Evolutionary conservation across 2,888 invertebrate genomes (phyloP), one percentile per base, ranked within the genome.

Genomic region (Gandaritis pyraliata): DNA sequence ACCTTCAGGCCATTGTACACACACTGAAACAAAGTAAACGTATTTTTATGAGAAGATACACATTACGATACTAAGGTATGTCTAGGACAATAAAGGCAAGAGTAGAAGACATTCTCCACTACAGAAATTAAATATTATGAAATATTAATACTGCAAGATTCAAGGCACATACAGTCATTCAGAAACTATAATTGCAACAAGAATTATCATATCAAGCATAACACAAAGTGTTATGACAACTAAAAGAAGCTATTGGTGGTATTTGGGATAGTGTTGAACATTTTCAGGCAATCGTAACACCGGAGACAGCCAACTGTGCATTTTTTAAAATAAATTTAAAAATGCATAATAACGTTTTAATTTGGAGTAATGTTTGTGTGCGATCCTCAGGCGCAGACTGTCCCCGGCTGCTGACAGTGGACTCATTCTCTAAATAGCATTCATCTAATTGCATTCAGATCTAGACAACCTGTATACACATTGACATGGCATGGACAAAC

Each of bases 1-100:
- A 96, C 96, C 96, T 94, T 97, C 96, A 76, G 97, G 96, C 97
- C 97, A 97, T 91, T 97, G 97, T 87, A 97, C 96, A 93, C 96
- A 96, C 90, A 97, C 97, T 95, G 96, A 86, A 94, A 95, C 95
- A 95, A 92, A 84, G 86, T 86, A 83, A 81, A 70, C 70, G 63
- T 51, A 66, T 61, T 61, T 54, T 64, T 57, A 52, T 56, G 61
- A 64, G 55, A 55, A 49, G 58, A 47, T 60, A 53, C 46, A 58
- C 30, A 53, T 46, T 13, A 36, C 50, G 48, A 50, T 33, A 36
- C 57, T 53, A 56, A 82, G 43, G 43, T 15, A 48, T 68, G 63
- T 65, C 85, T 87, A 88, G 79, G 72, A 86, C 81, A 85, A 76
- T 81, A 66, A 85, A 81, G 74, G 84, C 81, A 85, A 76, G 79